These are phyloP conservation scores for Pseudorasbora parva DNA, from an alignment of 2,113 vertebrate species.

Conservation along the genomic window DNA sequence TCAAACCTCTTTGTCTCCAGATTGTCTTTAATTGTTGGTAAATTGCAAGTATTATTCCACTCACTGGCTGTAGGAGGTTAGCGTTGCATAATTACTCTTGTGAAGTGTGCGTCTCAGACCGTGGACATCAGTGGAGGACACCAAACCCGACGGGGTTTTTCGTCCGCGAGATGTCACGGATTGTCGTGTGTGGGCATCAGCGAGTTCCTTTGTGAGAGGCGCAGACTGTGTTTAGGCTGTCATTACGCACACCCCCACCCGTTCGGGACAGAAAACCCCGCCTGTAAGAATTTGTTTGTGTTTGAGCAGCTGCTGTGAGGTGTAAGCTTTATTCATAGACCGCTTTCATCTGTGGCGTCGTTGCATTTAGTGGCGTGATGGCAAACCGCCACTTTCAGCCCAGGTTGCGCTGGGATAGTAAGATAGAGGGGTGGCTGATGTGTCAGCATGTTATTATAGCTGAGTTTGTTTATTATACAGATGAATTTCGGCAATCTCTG, in stretches of 20 bases:
- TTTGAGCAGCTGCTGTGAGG: slow-evolving; percentile 63
- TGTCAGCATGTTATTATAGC: slow-evolving; percentile 41
- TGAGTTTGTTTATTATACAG: slow-evolving; percentile 10
- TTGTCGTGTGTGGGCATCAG: slow-evolving; percentile 51
- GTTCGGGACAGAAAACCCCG: slow-evolving; percentile 12
- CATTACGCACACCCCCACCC: slow-evolving; percentile 32
- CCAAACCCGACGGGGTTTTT: neutral
- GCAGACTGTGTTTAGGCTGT: slow-evolving; percentile 45
- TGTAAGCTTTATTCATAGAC: slow-evolving; percentile 54
- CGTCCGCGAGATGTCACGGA: slow-evolving; percentile 1
- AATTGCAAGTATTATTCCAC: slow-evolving; percentile 64
- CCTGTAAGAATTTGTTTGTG: slow-evolving; percentile 59
- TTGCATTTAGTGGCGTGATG: neutral
- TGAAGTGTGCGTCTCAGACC: neutral
- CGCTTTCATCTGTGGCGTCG: slow-evolving; percentile 56
- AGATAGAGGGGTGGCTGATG: slow-evolving; percentile 25
- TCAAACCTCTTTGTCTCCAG: slow-evolving; percentile 43
- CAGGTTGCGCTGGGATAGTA: neutral
- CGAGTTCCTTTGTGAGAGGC: slow-evolving; percentile 51
- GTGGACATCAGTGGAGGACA: neutral
- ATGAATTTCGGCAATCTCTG: neutral
- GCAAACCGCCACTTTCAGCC: slow-evolving; percentile 7
- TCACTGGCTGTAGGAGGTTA: slow-evolving; percentile 28
- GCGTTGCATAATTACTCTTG: slow-evolving; percentile 51
- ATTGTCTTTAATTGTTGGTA: slow-evolving; percentile 59